Base-by-base conservation (phyloP, 1,140 invertebrate genomes). In the Bathynomus jamesi region DNA sequence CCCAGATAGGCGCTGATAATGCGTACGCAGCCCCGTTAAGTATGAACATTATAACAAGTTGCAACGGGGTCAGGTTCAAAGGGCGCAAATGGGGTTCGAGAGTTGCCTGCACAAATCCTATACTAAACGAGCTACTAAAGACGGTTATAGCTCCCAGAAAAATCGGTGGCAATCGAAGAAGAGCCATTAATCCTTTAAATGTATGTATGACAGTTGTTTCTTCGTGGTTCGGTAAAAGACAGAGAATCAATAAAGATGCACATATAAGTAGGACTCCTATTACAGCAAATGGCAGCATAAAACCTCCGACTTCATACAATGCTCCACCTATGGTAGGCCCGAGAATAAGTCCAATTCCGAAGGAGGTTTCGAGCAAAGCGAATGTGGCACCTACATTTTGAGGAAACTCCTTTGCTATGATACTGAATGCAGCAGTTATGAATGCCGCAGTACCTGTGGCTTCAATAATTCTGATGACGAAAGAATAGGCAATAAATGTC, bases 291-390 rank as follows among this genome's bases (percentile, higher is more conserved):
- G 95, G 94, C 4, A 93, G 85, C 0, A 87, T 88, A 81, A 92
- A 97, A 0, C 94, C 94, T 25, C 93, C 92, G 3, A 87, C 78
- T 83, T 89, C 80, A 80, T 90, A 95, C 0, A 95, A 82, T 10
- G 88, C 87, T 5, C 92, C 92, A 0, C 92, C 92, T 4, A 94
- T 85, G 0, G 91, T 91, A 0, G 93, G 93, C 0, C 92, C 93
- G 4, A 91, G 89, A 66, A 94, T 94, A 21, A 93, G 85, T 0
- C 94, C 94, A 0, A 96, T 81, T 0, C 93, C 94, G 80, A 92
- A 94, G 80, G 92, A 95, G 0, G 93, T 94, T 82, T 96, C 94
- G 91, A n/a, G n/a, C n/a, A n/a, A n/a, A n/a, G n/a, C n/a, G n/a
- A n/a, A n/a, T n/a, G n/a, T n/a, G n/a, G n/a, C 92, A 0, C 92